Base-by-base conservation (phyloP, 2,113 vertebrate genomes). In the Onychostruthus taczanowskii region DNA sequence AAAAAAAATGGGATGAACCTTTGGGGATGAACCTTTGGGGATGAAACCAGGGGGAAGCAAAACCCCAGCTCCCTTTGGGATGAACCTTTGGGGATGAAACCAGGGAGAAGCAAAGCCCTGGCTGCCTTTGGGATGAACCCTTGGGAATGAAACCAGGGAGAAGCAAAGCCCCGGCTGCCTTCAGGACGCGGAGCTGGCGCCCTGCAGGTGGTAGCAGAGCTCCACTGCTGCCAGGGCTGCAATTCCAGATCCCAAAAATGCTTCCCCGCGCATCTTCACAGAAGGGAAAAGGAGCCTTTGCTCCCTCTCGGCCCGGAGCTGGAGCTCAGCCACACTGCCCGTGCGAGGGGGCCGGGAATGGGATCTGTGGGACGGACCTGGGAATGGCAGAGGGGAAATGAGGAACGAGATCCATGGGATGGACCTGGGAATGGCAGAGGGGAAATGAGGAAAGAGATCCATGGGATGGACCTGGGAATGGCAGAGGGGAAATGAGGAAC, bases 191-290 rank as follows among this genome's bases (percentile, higher is more conserved):
- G 53, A 55, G 53, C 5, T 16, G 83, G 28, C 53, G 63, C 70
- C 94, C 97, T 58, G 96, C 84, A 97, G 98, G 86, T 95, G 98
- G 98, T 92, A 97, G 98, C 97, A 98, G 81, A 96, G 97, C 85
- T 96, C 97, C n/a, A 43, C 87, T 4, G 83, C 27, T 56, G 61
- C 77, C 59, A 6, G 46, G 46, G 87, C 87, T 50, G 58, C 70
- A 0, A 3, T 21, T 15, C 52, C 92, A 19, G 39, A 50, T 73
- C 80, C 73, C 13, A 4, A 47, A 59, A 13, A 39, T 11, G 26
- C 89, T 39, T 55, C 37, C 90, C 85, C 24, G 31, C 47, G 4
- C 90, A 2, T 21, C 81, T 55, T 20, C 28, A 67, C 16, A 17
- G 72, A 44, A 41, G 69, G 59, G 52, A 82, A 62, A 92, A 69